These are phyloP conservation scores for Catostomus latipinnis DNA, from an alignment of 2,797 vertebrate species.

Conservation along the genomic window DNA sequence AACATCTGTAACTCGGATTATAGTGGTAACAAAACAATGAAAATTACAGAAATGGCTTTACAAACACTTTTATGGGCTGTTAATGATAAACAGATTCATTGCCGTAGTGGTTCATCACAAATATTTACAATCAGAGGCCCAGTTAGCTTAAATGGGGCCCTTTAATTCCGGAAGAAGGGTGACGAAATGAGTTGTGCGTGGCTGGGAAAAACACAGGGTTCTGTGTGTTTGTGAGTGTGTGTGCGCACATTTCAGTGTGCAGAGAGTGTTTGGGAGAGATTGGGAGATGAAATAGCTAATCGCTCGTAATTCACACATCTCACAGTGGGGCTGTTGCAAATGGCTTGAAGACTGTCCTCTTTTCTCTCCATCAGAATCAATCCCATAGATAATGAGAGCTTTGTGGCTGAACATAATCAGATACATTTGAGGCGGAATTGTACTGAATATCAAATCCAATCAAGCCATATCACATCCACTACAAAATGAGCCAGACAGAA, in stretches of 20 bases:
- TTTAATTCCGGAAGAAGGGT: conserved; percentile 37
- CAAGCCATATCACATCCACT: conserved; percentile 72
- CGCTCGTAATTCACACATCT: conserved; percentile 69
- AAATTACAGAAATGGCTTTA: conserved; percentile 68
- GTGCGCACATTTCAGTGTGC: conserved; percentile 12
- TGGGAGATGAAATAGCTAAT: conserved; percentile 61
- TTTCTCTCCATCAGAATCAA: conserved; percentile 69
- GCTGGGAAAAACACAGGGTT: conserved; percentile 9
- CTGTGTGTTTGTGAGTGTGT: conserved; percentile 11
- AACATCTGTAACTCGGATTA: conserved; percentile 73
- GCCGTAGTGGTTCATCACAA: conserved; percentile 57
- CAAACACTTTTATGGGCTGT: conserved; percentile 70
- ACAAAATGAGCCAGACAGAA: conserved; percentile 73
- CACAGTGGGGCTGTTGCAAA: conserved; percentile 72
- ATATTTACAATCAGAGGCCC: conserved; percentile 53
- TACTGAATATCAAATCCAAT: conserved; percentile 77
- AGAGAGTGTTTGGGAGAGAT: conserved; percentile 26
- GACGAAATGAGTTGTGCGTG: conserved; percentile 35
- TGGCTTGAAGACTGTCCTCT: conserved; percentile 63
- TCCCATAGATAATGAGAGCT: conserved; percentile 73
- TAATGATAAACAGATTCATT: conserved; percentile 65
- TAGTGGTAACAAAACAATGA: conserved; percentile 59
- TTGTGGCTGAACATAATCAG: conserved; percentile 75
- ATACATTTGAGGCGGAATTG: conserved; percentile 78
- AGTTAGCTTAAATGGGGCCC: conserved; percentile 36